Evolutionary conservation across 2,888 invertebrate species (phyloP), one percentile per base, ranked within the genome.

Genomic region (Imbricaverruca yamaguchii): DNA sequence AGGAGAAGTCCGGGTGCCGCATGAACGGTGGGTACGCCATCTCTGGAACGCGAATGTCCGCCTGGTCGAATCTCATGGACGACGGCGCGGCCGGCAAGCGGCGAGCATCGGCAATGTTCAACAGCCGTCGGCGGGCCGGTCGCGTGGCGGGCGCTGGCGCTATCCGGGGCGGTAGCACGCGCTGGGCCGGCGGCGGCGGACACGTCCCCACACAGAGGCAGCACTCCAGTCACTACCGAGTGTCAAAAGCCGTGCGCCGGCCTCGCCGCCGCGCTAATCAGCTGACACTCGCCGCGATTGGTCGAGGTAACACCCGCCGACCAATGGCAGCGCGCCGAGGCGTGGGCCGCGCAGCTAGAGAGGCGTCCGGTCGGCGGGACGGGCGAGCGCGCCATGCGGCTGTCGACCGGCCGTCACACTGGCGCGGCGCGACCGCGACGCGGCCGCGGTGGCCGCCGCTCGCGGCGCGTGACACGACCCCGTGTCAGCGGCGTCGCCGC

Each of bases 11-110:
- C 79, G 79, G 79, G 57, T 79, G 79, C 13, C 79, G 56, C 79
- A 79, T 79, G 57, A 79, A 79, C 79, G 79, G 79, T 13, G 79
- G 79, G 25, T 79, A 79, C 7, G 79, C 79, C 79, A 79, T 79
- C 13, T 79, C 79, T 57, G 79, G 79, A 79, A 79, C 79, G 79
- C 79, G 56, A 23, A 79, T 59, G 79, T 79, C 79, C n/a, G 79
- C 57, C 79, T 56, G 79, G 23, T 79, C 79, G 57, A 79, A 79
- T 56, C 79, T 56, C 79, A 79, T 79, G 56, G 79, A 79, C 18
- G 57, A 11, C 57, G 56, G 23, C 12, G 57, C 23, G 23, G 79
- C 57, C 57, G 57, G 79, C 79, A 11, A 57, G 57, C 57, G 57
- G 57, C 55, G 13, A 57, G 8, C 79, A 79, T 25, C 56, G 57